Percentiles rank a stretch among this genome's conserved stretches.
These are phyloP conservation scores for Saccopteryx leptura DNA, from an alignment of 2,113 vertebrate species.

Conservation along the genomic window DNA sequence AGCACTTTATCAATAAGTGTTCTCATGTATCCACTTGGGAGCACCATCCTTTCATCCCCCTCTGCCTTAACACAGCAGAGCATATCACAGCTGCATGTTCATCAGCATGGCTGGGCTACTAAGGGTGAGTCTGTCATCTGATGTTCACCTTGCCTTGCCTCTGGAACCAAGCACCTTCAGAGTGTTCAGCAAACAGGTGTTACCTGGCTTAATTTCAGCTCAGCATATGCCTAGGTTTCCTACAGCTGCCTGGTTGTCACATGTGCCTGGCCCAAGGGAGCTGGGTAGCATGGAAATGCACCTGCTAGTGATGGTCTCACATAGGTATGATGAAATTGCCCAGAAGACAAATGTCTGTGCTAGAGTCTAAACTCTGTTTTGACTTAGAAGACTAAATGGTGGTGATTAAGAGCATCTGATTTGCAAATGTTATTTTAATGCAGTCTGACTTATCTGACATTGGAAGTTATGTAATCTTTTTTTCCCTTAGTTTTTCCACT, in stretches of 20 bases:
- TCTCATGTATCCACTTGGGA: not conserved
- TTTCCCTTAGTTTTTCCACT: slow-evolving; percentile 4
- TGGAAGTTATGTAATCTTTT: not conserved
- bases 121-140: not conserved
- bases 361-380: not conserved
- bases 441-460: not conserved
- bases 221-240: not conserved
- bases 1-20: not conserved
- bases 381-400: not conserved
- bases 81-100: not conserved
- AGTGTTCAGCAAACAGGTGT: slow-evolving; percentile 46
- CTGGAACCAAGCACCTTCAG: slow-evolving; percentile 30
- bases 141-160: slow-evolving; percentile 12
- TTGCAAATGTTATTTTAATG: slow-evolving; percentile 6
- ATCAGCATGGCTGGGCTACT: not conserved
- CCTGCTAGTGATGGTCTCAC: not conserved
- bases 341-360: not conserved
- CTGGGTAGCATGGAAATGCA: not conserved
- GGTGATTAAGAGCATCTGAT: slow-evolving; percentile 15
- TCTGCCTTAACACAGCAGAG: not conserved
- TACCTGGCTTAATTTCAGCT: slow-evolving; percentile 45
- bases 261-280: not conserved
- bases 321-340: not conserved
- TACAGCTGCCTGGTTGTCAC: not conserved
- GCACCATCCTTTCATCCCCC: not conserved